Conservation (phyloP, 2,888 invertebrate species). For the Clitarchus hookeri region DNA sequence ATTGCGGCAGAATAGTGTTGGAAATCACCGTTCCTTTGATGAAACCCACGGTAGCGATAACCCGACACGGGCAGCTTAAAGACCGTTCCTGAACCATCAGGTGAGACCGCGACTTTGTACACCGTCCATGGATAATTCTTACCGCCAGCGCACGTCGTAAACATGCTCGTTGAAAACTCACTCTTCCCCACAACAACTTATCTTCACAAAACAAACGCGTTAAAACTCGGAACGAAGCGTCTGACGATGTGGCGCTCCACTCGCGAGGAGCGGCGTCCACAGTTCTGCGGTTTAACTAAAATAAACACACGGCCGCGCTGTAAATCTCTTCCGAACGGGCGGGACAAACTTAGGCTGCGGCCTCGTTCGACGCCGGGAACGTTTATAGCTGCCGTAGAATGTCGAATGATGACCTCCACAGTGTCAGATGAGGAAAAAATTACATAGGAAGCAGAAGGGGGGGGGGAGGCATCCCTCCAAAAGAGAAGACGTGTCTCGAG, state of each 20-base stretch:
- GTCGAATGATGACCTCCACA: not conserved
- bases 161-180: not conserved
- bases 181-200: not conserved
- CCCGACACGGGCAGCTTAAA: not conserved
- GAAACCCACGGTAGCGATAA: not conserved
- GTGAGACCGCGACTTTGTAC: not conserved
- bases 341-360: not conserved
- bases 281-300: constrained; percentile 4
- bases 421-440: constrained; percentile 14
- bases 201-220: constrained; percentile 14
- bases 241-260: not conserved
- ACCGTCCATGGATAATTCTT: not conserved
- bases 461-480: not conserved
- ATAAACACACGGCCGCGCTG: not conserved
- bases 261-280: not conserved
- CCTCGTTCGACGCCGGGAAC: constrained; percentile 7
- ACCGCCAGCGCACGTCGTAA: constrained; percentile 2
- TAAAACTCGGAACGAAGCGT: not conserved
- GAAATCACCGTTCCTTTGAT: not conserved
- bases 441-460: not conserved
- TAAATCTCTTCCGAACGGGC: constrained; percentile 14
- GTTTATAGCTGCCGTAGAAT: constrained; percentile 9
- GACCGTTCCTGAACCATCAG: not conserved
- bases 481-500: constrained; percentile 8
- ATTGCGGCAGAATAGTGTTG: no score